A percentile compares a stretch with the other conserved stretches of the same genome.
Conservation (phyloP, 2,888 invertebrate species). For the Tetropium fuscum region DNA sequence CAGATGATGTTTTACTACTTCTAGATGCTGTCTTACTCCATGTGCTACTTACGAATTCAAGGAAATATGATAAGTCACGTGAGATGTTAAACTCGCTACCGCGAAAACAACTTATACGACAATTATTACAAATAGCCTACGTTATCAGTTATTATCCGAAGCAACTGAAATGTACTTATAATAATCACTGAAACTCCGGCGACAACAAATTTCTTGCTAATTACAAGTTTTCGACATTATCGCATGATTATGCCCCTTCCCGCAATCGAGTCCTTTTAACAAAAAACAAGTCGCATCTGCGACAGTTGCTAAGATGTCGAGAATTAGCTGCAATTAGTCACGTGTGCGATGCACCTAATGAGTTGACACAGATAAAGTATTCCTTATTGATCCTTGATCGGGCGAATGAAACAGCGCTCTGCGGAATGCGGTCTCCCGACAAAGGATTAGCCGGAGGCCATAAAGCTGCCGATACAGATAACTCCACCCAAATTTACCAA, state of each 20-base stretch:
- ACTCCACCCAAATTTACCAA: conserved; percentile 41
- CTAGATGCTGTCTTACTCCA: too few relatives aligned
- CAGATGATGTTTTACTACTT: too few relatives aligned
- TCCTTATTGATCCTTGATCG: conserved; percentile 59
- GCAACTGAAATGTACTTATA: too few relatives aligned
- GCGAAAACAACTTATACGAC: too few relatives aligned
- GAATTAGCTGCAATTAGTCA: conserved; percentile 58
- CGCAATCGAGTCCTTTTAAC: conserved; percentile 16
- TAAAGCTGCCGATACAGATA: conserved; percentile 34
- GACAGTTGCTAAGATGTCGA: conserved; percentile 41
- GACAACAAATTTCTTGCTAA: conserved; percentile 40
- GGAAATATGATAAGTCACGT: too few relatives aligned
- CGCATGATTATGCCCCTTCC: conserved; percentile 38
- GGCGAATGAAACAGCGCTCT: conserved; percentile 43
- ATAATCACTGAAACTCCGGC: too few relatives aligned
- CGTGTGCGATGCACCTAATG: conserved; percentile 55
- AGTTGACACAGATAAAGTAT: conserved; percentile 61
- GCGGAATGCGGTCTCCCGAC: conserved; percentile 32
- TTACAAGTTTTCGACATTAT: conserved; percentile 41
- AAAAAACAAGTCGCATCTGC: conserved; percentile 32
- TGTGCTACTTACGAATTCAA: too few relatives aligned
- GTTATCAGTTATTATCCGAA: too few relatives aligned
- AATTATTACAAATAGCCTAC: too few relatives aligned
- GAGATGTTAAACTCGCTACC: too few relatives aligned
- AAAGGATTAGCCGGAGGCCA: conserved; percentile 28